Conservation (phyloP, 2,113 vertebrate species). For the Aphyosemion australe region DNA sequence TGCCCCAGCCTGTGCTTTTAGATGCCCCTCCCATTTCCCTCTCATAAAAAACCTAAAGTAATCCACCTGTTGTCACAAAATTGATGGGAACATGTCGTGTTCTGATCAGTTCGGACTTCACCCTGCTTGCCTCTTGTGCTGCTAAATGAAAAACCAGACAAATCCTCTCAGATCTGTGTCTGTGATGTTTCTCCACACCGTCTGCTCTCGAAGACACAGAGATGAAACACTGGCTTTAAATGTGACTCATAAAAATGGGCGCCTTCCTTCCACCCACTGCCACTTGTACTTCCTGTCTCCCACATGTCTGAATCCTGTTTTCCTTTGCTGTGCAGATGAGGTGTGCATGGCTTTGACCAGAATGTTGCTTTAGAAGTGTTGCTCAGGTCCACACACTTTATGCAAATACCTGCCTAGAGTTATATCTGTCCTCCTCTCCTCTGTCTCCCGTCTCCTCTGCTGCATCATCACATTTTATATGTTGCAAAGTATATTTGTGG, state of each 20-base stretch:
- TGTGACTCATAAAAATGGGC: slow-evolving; percentile 26
- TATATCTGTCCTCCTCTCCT: slow-evolving; percentile 2
- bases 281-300: slow-evolving; percentile 9
- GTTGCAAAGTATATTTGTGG: slow-evolving; percentile 13
- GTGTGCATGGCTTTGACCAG: slow-evolving; percentile 59
- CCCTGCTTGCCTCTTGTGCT: slow-evolving; percentile 46
- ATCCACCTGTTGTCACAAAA: slow-evolving; percentile 84
- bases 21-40: not conserved
- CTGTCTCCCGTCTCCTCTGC: slow-evolving; percentile 10
- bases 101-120: slow-evolving; percentile 17
- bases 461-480: slow-evolving; percentile 17
- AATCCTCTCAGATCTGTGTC: slow-evolving; percentile 7
- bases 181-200: not conserved
- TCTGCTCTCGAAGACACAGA: slow-evolving; percentile 3
- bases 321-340: slow-evolving; percentile 30
- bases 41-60: not conserved
- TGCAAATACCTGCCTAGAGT: not conserved
- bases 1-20: slow-evolving; percentile 25
- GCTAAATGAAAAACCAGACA: slow-evolving; percentile 14
- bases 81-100: slow-evolving; percentile 86
- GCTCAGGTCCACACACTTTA: slow-evolving; percentile 7
- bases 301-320: slow-evolving; percentile 42
- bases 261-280: slow-evolving; percentile 17
- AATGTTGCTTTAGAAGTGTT: slow-evolving; percentile 61
- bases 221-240: slow-evolving; percentile 14